Conservation (phyloP, 2,113 vertebrate species). For the Silurus glanis region DNA sequence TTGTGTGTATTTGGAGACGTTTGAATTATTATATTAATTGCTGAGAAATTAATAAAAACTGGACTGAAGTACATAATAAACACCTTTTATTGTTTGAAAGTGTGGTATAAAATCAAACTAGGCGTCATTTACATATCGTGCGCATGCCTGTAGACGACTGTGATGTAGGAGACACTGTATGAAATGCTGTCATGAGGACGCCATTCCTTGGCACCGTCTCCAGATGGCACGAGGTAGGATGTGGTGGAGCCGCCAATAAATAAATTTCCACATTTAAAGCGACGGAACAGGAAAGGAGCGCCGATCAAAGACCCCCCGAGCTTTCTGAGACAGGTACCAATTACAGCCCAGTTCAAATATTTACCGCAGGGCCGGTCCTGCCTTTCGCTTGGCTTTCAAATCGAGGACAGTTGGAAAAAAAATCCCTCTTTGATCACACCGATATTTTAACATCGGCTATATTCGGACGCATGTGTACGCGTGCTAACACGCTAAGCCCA, state of each 20-base stretch:
- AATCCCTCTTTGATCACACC: slow-evolving; percentile 82
- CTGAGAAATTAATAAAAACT: too few relatives aligned
- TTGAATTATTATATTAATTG: too few relatives aligned
- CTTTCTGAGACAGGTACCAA: slow-evolving; percentile 81
- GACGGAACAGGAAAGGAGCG: slow-evolving; percentile 76
- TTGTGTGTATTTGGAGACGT: too few relatives aligned
- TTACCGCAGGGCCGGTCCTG: slow-evolving; percentile 77
- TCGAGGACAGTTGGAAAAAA: slow-evolving; percentile 72
- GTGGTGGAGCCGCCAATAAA: slow-evolving; percentile 60
- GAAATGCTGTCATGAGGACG: slow-evolving; percentile 16
- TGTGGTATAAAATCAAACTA: too few relatives aligned
- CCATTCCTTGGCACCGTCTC: slow-evolving; percentile 34
- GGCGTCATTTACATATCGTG: neutral
- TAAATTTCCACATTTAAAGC: slow-evolving; percentile 69
- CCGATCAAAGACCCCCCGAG: slow-evolving; percentile 70
- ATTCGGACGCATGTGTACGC: slow-evolving; percentile 69
- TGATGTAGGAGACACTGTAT: neutral
- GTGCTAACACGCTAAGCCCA: slow-evolving; percentile 65
- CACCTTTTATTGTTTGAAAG: too few relatives aligned
- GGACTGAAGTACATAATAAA: too few relatives aligned
- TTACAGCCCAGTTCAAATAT: slow-evolving; percentile 84
- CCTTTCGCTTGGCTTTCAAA: slow-evolving; percentile 74
- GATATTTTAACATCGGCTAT: slow-evolving; percentile 67
- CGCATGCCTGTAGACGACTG: neutral
- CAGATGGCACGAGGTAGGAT: slow-evolving; percentile 60